Evolutionary conservation across 2,888 invertebrate species (phyloP).

Genomic region (Bruchidius siliquastri): DNA sequence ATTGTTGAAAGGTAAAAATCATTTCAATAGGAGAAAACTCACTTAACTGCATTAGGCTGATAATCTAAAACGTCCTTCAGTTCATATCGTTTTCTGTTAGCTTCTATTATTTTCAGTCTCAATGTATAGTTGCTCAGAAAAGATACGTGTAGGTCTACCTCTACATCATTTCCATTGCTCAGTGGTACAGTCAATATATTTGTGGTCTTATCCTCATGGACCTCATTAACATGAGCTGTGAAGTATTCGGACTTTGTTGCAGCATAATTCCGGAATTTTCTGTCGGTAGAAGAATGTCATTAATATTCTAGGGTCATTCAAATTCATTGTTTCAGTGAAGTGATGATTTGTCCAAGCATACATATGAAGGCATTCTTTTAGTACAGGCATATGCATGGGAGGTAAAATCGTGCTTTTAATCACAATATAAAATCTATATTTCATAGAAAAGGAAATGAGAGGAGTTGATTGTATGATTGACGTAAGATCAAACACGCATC

Average conservation of each 20-base stretch:
- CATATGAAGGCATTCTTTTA: too few relatives aligned
- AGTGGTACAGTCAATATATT: constrained; percentile 12
- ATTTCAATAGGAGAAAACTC: constrained; percentile 6
- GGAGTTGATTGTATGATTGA: too few relatives aligned
- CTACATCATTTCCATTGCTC: constrained; percentile 10
- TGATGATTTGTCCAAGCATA: too few relatives aligned
- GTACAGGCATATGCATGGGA: too few relatives aligned
- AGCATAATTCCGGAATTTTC: not conserved
- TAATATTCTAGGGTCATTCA: too few relatives aligned
- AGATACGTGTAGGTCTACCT: constrained; percentile 11
- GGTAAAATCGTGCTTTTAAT: too few relatives aligned
- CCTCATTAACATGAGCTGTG: not conserved
- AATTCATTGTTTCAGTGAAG: too few relatives aligned
- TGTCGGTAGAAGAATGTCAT: not conserved
- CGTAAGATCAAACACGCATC: too few relatives aligned
- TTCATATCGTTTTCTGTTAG: constrained; percentile 14
- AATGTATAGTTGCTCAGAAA: constrained; percentile 5
- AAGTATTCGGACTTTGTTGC: not conserved
- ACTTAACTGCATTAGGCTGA: constrained; percentile 14
- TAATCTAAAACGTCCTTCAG: constrained; percentile 16
- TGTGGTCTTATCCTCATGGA: not conserved
- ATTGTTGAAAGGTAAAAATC: not conserved
- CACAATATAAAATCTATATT: too few relatives aligned
- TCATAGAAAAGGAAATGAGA: too few relatives aligned
- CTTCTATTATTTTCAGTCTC: constrained; percentile 15